A percentile compares a stretch with the other conserved stretches of the same genome.
phyloP scores from a whole-genome alignment of 1,140 invertebrate genomes.

The Araneus ventricosus region DNA sequence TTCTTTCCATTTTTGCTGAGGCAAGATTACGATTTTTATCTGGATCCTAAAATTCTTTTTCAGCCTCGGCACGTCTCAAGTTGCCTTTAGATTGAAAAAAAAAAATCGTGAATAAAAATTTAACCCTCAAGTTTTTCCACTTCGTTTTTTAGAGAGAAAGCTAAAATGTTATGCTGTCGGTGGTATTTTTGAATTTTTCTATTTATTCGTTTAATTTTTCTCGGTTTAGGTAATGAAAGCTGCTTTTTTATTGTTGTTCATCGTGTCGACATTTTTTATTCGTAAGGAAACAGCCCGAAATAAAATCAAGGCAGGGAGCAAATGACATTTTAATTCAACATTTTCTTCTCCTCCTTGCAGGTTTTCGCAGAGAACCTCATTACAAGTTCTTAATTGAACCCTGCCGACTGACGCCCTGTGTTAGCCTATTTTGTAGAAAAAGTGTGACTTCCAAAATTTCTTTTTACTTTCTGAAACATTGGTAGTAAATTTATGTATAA shows the following conservation, averaged over 20 bases:
- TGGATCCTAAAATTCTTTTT: not conserved
- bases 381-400: not conserved
- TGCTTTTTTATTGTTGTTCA: not conserved
- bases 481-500: too few relatives aligned
- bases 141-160: not conserved
- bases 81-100: not conserved
- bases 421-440: not conserved
- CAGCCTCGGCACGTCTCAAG: not conserved
- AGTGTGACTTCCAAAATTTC: not conserved
- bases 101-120: not conserved
- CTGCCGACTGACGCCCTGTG: not conserved
- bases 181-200: slow-evolving; percentile 20
- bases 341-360: not conserved
- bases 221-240: not conserved
- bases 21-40: slow-evolving; percentile 16
- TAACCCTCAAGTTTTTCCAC: not conserved
- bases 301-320: not conserved
- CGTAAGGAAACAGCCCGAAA: not conserved
- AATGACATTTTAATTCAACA: not conserved
- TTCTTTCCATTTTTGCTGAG: not conserved
- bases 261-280: not conserved
- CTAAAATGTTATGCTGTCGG: slow-evolving; percentile 1
- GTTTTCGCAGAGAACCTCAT: not conserved
- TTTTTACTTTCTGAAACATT: not conserved
- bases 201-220: slow-evolving; percentile 16